Evolutionary conservation across 2,797 vertebrate species (phyloP).

Genomic region (Platalea minor): DNA sequence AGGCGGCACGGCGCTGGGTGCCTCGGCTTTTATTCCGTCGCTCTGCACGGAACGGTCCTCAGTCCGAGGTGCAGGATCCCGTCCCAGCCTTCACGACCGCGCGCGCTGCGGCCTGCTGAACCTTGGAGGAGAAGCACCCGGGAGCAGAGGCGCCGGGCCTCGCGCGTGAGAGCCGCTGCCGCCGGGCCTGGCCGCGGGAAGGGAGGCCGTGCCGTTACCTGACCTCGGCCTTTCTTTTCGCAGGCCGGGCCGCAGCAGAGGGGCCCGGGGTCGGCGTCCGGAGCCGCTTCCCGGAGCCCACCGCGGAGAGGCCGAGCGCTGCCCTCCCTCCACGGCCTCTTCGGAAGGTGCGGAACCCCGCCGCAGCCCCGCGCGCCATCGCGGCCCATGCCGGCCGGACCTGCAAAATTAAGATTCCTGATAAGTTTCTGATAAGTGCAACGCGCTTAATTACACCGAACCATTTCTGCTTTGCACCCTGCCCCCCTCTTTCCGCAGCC

Average conservation of each 20-base stretch:
- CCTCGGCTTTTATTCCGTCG: rapidly evolving
- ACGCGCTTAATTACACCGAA: not conserved
- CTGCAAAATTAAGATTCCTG: not conserved
- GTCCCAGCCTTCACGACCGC: not conserved
- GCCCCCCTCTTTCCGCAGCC: no score
- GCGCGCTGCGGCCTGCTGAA: rapidly evolving
- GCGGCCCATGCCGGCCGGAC: not conserved
- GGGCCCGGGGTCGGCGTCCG: no score
- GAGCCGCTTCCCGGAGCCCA: no score
- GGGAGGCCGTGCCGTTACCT: rapidly evolving
- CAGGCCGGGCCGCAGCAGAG: not conserved
- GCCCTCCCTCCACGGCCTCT: not conserved
- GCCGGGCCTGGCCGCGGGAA: not conserved
- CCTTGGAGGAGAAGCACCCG: rapidly evolving
- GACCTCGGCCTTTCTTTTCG: not conserved
- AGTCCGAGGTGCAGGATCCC: rapidly evolving
- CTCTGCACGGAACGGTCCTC: rapidly evolving
- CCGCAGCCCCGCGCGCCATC: not conserved
- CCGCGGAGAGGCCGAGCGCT: not conserved
- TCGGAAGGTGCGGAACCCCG: no score
- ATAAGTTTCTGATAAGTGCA: not conserved
- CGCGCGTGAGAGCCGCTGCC: rapidly evolving
- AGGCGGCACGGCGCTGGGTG: not conserved
- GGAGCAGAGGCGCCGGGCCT: not conserved
- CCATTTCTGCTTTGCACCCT: not conserved